Percentiles rank a stretch among this genome's conserved stretches.
These are phyloP conservation scores for Stegastes partitus DNA, from an alignment of 2,113 vertebrate species.

Conservation along the genomic window DNA sequence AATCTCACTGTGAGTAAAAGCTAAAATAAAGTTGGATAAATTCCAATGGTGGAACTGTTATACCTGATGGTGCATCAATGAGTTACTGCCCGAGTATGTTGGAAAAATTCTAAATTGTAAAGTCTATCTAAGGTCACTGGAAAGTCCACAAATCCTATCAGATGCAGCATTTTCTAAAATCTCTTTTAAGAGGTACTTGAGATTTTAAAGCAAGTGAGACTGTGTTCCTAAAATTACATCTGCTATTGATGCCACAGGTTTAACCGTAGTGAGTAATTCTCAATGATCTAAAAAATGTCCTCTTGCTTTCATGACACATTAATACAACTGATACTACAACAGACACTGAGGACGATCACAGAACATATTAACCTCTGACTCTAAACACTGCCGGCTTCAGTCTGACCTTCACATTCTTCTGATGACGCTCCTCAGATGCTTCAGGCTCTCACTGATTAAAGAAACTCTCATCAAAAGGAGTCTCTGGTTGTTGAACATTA, in stretches of 20 bases:
- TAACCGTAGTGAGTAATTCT: neutral
- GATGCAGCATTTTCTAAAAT: neutral
- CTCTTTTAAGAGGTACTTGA: neutral
- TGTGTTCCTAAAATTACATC: neutral
- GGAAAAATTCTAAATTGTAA: too few species aligned
- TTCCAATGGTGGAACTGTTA: too few species aligned
- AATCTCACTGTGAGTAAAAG: too few species aligned
- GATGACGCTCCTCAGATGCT: constrained; percentile 8
- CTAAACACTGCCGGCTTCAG: constrained; percentile 22
- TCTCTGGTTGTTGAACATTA: constrained; percentile 1
- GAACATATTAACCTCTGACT: constrained; percentile 50
- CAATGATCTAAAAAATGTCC: neutral
- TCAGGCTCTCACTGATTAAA: constrained; percentile 41
- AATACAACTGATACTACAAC: neutral
- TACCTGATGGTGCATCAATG: too few species aligned
- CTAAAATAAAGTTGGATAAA: too few species aligned
- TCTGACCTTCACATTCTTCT: constrained; percentile 37
- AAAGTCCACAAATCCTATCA: neutral
- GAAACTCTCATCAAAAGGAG: constrained; percentile 24
- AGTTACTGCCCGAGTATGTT: too few species aligned
- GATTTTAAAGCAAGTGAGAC: neutral
- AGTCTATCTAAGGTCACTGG: too few species aligned
- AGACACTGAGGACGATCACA: constrained; percentile 41
- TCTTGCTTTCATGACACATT: neutral
- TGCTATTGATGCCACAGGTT: neutral